Base-by-base conservation (phyloP, 2,797 vertebrate species). In the Serranus cabrilla region DNA sequence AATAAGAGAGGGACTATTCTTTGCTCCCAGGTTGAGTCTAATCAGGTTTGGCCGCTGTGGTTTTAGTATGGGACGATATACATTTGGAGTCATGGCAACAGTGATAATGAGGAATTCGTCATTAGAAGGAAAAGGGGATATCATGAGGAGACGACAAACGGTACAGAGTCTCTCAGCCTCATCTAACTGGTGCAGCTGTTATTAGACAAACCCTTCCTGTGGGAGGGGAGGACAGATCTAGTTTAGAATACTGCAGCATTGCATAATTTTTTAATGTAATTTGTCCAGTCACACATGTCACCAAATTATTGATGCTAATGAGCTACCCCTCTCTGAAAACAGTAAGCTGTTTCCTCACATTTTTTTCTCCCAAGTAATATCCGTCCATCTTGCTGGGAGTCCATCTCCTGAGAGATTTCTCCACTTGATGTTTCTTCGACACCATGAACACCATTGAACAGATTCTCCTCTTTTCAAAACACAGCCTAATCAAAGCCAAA, bases 401-500 rank as follows among this genome's bases (percentile, higher is more conserved):
- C 78, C 46, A 64, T 70, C 80, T 81, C 81, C 58, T 62, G 45
- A 61, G 61, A 45, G 72, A 60, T 58, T 81, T 63, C 40, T 37
- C 37, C 60, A 46, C 47, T 81, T 55, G 45, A 60, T 80, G 34
- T 74, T 71, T 81, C 57, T 60, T 72, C 11, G 8, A 74, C 42
- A 20, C 42, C n/a, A 17, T 25, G 49, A 68, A 65, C 55, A 43
- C 12, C 20, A 58, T 2, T 16, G 42, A 81, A 78, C 10, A 21
- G n/a, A 61, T 45, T 60, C 63, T 63, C 23, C 61, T 64, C 34
- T 34, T 34, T 74, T 77, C 50, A 84, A 71, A 86, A 83, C 49
- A 54, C 0, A 1, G 47, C 25, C 67, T 73, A 71, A 88, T 90
- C 58, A 92, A 85, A 87, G 66, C 57, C 66, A 78, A 67, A 74